These are phyloP conservation scores for Eulithis prunata DNA, from an alignment of 2,888 invertebrate genomes.

Conservation along the genomic window DNA sequence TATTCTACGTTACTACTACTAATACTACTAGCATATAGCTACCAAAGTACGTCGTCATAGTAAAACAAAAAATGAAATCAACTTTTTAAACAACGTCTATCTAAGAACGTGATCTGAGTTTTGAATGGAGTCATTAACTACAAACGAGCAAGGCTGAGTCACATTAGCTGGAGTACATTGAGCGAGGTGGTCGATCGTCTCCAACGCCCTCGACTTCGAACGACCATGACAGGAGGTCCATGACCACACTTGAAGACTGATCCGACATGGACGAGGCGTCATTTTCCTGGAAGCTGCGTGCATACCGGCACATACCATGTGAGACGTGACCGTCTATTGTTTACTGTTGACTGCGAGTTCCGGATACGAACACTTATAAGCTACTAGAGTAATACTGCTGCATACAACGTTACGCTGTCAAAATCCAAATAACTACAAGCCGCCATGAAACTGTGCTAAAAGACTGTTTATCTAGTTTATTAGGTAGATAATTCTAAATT, in stretches of 20 bases:
- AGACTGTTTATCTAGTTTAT: too few species aligned
- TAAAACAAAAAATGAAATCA: too few species aligned
- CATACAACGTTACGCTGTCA: background rate
- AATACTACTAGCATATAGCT: too few species aligned
- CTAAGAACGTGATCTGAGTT: conserved; percentile 51
- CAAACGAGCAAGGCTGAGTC: conserved; percentile 56
- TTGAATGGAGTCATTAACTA: conserved; percentile 49
- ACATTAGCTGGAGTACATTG: conserved; percentile 36
- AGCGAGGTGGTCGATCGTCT: conserved; percentile 44
- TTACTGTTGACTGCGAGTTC: conserved; percentile 28
- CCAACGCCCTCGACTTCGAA: conserved; percentile 59
- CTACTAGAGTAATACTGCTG: conserved; percentile 1
- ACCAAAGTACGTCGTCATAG: too few species aligned
- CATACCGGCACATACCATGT: conserved; percentile 36
- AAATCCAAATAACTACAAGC: too few species aligned
- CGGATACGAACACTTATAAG: conserved; percentile 23
- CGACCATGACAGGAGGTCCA: conserved; percentile 50
- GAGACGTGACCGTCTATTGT: conserved; percentile 30
- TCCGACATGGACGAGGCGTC: conserved; percentile 45
- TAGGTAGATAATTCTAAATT: too few species aligned
- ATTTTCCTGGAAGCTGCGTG: conserved; percentile 52
- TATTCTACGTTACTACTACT: too few species aligned
- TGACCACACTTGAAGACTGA: conserved; percentile 50
- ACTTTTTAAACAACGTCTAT: conserved; percentile 32
- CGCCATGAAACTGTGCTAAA: too few species aligned